These are phyloP conservation scores for Formica selysi DNA, from an alignment of 1,140 invertebrate genomes.

Conservation along the genomic window DNA sequence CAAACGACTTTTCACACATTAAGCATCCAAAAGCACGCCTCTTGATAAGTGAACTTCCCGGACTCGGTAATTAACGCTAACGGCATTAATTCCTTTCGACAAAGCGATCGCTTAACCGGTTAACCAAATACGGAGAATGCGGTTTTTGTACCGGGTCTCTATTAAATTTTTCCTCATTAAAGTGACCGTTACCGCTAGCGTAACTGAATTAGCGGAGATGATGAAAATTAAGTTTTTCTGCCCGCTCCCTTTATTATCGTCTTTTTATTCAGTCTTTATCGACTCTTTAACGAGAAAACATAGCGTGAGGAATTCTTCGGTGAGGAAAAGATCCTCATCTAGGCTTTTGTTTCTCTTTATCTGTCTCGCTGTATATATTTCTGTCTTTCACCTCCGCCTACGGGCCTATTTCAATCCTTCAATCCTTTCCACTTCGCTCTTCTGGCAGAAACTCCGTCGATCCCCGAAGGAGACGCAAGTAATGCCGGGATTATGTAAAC, in stretches of 20 bases:
- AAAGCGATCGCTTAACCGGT: slow-evolving; percentile 56
- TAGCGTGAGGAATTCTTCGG: slow-evolving; percentile 12
- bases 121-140: slow-evolving; percentile 55
- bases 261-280: slow-evolving; percentile 47
- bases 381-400: not conserved
- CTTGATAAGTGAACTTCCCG: slow-evolving; percentile 60
- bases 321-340: slow-evolving; percentile 78
- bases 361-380: slow-evolving; percentile 20
- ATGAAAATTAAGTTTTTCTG: slow-evolving; percentile 52
- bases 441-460: slow-evolving; percentile 75
- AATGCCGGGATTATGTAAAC: slow-evolving; percentile 86
- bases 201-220: slow-evolving; percentile 51
- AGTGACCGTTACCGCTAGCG: slow-evolving; percentile 38
- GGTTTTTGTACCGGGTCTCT: slow-evolving; percentile 39
- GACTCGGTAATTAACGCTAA: slow-evolving; percentile 51
- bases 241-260: slow-evolving; percentile 60
- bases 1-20: slow-evolving; percentile 75
- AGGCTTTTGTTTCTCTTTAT: slow-evolving; percentile 76
- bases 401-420: slow-evolving; percentile 64
- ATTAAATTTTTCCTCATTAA: slow-evolving; percentile 53
- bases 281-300: slow-evolving; percentile 23
- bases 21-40: slow-evolving; percentile 46
- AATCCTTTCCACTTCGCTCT: slow-evolving; percentile 75
- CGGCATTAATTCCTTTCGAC: slow-evolving; percentile 58
- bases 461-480: slow-evolving; percentile 79